Base-by-base conservation (phyloP, 2,113 vertebrate species). In the Lepisosteus osseus region DNA sequence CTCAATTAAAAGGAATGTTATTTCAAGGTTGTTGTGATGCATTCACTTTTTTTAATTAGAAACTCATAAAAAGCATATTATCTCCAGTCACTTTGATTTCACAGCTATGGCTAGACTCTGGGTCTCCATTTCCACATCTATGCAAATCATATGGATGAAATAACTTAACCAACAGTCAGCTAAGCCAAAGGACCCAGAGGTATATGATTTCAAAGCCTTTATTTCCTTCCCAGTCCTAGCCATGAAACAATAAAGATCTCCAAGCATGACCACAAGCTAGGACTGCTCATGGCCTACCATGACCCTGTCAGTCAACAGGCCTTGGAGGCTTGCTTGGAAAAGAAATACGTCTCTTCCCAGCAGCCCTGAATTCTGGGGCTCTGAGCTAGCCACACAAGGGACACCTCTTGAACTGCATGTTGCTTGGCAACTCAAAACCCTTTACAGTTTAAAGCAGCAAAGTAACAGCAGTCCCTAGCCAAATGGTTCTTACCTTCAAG, bases 251-350 rank as follows among this genome's bases (percentile, higher is more conserved):
- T 51, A 54, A 15, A 3, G 9, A 51, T 47, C 17, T 67, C 57
- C 61, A 68, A 62, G 78, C 40, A 64, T 65, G 69, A 17, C 43
- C 29, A 69, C 63, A 41, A 62, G 71, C 7, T 4, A 41, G 56
- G 3, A 59, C 11, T 59, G 12, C 11, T n/a, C 7, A 59, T 6
- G n/a, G 12, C 56, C n/a, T 59, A 12, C 56, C 56, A 4, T 59
- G 56, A 59, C 56, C 7, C 13, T 8, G n/a, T 59, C 56, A 11
- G 56, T 59, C 3, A 59, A 59, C 13, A n/a, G 13, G 13, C n/a
- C 11, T 12, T n/a, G 13, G 56, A 12, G 12, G 56, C 7, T n/a
- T 12, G 7, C 56, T 59, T 1, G 11, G 56, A n/a, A 59, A 59
- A 59, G 56, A 12, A 59, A n/a, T 4, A 8, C 4, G 13, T 14